Evolutionary conservation across 2,888 invertebrate species (phyloP).

Genomic region (Dryomyza anilis): DNA sequence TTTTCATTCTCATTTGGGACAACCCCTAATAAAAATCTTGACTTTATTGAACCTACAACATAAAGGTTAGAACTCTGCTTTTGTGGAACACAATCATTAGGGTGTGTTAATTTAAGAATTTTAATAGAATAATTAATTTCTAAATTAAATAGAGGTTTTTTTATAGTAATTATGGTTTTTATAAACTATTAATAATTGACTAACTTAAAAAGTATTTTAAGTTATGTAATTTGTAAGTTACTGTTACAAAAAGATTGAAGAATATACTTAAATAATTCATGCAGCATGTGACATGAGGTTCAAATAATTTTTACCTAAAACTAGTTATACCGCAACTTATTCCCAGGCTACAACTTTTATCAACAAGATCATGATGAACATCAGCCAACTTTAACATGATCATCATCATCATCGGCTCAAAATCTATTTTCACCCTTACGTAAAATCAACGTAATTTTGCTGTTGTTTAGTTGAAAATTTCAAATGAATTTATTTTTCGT

Average conservation of each 20-base stretch:
- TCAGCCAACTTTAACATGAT: too few relatives aligned
- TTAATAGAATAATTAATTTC: too few relatives aligned
- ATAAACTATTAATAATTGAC: too few relatives aligned
- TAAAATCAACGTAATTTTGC: conserved; percentile 34
- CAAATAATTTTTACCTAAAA: conserved; percentile 18
- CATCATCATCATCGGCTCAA: neutral
- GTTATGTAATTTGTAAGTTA: too few relatives aligned
- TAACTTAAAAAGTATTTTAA: too few relatives aligned
- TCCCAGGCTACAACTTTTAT: conserved; percentile 37
- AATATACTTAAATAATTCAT: too few relatives aligned
- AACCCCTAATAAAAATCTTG: neutral
- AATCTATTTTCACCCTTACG: conserved; percentile 2
- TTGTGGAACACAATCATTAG: too few relatives aligned
- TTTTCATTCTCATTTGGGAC: conserved; percentile 8
- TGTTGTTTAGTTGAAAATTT: conserved; percentile 28
- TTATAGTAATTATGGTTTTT: too few relatives aligned
- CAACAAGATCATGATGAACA: too few relatives aligned
- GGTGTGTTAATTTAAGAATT: too few relatives aligned
- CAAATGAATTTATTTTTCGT: too few relatives aligned
- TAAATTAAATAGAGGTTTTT: too few relatives aligned
- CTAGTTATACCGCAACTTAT: conserved; percentile 30
- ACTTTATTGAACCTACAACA: neutral
- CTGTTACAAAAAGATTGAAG: neutral
- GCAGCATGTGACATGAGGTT: neutral
- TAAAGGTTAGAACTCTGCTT: neutral